Evolutionary conservation across 2,113 vertebrate genomes (phyloP).

Genomic region (Lichenostomus cassidix): DNA sequence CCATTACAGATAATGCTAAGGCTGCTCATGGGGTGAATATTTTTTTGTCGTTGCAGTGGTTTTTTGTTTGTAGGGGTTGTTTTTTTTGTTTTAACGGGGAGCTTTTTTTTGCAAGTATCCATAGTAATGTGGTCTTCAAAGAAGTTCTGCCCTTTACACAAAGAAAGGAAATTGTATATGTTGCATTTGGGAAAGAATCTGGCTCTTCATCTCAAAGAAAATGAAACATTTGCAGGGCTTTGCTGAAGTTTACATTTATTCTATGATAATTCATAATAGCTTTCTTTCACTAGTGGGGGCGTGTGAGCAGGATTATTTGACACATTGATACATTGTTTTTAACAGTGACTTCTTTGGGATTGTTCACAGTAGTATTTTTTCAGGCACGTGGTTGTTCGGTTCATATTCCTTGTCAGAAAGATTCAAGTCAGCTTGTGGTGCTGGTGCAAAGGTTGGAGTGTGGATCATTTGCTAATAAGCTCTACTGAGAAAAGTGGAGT

Average conservation of each 20-base stretch:
- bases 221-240: not conserved
- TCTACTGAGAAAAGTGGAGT: not conserved
- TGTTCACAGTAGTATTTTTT: not conserved
- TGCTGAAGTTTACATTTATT: not conserved
- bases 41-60: not conserved
- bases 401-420: not conserved
- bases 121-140: not conserved
- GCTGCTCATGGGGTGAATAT: not conserved
- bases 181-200: not conserved
- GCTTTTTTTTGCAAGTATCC: not conserved
- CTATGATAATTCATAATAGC: not conserved
- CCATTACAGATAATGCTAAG: not conserved
- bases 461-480: not conserved
- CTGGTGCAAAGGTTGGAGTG: not conserved
- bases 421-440: not conserved
- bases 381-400: not conserved
- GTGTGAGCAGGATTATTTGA: not conserved
- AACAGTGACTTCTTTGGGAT: not conserved
- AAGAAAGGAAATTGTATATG: not conserved
- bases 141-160: not conserved
- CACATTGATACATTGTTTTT: not conserved
- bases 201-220: not conserved
- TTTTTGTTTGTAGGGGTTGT: not conserved
- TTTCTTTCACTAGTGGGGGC: not conserved
- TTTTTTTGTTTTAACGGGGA: not conserved